Base-by-base conservation (phyloP, 2,797 vertebrate genomes). In the Kryptopterus vitreolus region DNA sequence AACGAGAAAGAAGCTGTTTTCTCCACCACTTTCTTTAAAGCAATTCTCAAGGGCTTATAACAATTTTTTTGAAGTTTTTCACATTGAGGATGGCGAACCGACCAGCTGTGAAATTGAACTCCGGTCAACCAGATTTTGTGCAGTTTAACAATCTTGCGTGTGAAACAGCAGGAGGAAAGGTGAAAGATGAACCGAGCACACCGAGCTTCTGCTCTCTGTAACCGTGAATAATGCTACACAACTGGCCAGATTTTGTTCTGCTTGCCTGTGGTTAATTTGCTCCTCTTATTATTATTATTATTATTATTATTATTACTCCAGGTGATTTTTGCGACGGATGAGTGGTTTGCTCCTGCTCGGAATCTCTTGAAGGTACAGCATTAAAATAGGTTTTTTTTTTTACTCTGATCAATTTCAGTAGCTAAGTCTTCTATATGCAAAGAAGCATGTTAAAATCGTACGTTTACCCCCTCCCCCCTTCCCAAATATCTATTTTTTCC, bases 291-390 rank as follows among this genome's bases (percentile, higher is more conserved):
- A n/a, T n/a, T n/a, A n/a, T n/a, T n/a, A n/a, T n/a, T n/a, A n/a
- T n/a, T n/a, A 16, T 80, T 48, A 55, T n/a, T n/a, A n/a, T n/a
- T n/a, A 16, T 80, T 48, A 55, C 81, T 73, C 22, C 62, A 90
- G 93, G 90, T 94, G 0, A 81, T 94, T 50, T 94, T 94, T 85
- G 92, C 93, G 0, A 90, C 93, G 35, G 93, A 94, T 9, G 93
- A 94, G 66, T 94, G 92, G 92, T 94, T 94, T 24, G 93, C 93
- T 48, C 91, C 93, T 1, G 92, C 91, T 11, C 85, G 80, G 35
- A 94, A 93, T 85, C 89, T 94, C 76, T 88, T 94, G 82, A 94
- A 94, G 92, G 93, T 94, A 77, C 46, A 73, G 8, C 20, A 11
- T 50, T 62, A 46, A 35, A 61, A n/a, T 4, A 33, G 9, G 43